phyloP scores from a whole-genome alignment of 2,113 vertebrate genomes.

The Saimiri boliviensis region DNA sequence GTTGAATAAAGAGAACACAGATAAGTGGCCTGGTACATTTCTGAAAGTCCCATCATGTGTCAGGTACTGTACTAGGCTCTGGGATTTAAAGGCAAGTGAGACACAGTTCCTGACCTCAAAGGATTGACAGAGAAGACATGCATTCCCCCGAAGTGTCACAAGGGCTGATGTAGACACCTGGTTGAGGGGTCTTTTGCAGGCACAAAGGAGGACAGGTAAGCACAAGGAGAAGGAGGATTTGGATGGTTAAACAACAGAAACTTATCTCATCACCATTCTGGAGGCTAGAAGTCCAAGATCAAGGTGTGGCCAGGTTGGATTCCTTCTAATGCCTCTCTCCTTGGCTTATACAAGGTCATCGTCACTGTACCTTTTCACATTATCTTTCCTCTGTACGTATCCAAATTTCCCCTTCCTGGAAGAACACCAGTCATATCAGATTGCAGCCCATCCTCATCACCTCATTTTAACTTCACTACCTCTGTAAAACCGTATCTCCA shows the following conservation, averaged over 20 bases:
- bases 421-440: background rate
- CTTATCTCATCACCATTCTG: background rate
- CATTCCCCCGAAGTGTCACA: background rate
- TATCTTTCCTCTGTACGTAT: background rate
- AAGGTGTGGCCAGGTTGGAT: background rate
- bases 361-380: background rate
- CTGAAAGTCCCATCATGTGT: background rate
- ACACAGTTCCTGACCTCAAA: background rate
- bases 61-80: background rate
- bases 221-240: no score
- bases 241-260: background rate
- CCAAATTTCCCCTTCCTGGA: background rate
- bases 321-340: background rate
- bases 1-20: background rate
- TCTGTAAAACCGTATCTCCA: background rate
- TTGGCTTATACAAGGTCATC: background rate
- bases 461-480: background rate
- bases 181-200: no score
- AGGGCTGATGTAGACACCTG: background rate
- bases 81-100: background rate
- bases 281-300: background rate
- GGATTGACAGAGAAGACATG: background rate
- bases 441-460: background rate
- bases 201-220: background rate
- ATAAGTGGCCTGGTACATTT: background rate